phyloP scores from a whole-genome alignment of 2,888 invertebrate species.

The Hedya salicella region DNA sequence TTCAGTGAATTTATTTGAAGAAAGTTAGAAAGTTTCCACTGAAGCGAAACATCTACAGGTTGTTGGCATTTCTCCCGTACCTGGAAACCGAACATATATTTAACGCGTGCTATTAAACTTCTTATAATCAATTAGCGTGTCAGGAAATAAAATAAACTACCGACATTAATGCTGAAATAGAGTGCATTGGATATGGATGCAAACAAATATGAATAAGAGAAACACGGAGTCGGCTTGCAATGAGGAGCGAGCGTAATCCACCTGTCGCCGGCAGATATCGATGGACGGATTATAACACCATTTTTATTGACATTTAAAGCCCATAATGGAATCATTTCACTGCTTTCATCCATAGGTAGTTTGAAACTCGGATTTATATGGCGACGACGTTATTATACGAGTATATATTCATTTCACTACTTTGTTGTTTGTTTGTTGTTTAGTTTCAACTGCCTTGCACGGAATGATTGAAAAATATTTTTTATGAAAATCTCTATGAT shows the following conservation, averaged over 20 bases:
- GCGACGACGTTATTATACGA: constrained; percentile 1
- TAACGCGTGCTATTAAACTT: constrained; percentile 61
- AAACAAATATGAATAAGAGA: constrained; percentile 53
- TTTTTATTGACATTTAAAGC: constrained; percentile 76
- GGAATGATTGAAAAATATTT: too few relatives aligned
- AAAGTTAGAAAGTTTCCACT: constrained; percentile 62
- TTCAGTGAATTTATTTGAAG: too few relatives aligned
- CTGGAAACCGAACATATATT: constrained; percentile 67
- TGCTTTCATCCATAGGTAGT: constrained; percentile 67
- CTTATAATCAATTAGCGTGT: constrained; percentile 62
- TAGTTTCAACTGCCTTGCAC: too few relatives aligned
- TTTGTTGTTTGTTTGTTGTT: background rate
- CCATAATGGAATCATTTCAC: constrained; percentile 66
- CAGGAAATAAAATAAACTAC: constrained; percentile 24
- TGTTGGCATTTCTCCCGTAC: constrained; percentile 79
- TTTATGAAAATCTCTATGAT: constrained; percentile 39
- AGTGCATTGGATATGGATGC: constrained; percentile 43
- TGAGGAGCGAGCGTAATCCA: constrained; percentile 71
- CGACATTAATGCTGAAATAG: constrained; percentile 36
- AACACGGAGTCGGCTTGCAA: constrained; percentile 59
- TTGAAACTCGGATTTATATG: constrained; percentile 50
- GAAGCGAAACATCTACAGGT: constrained; percentile 76
- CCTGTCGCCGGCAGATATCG: constrained; percentile 78
- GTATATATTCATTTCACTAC: background rate
- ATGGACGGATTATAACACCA: constrained; percentile 80